Evolutionary conservation across 2,113 vertebrate species (phyloP), one percentile per base, ranked within the genome.

Genomic region (Otolemur garnettii): DNA sequence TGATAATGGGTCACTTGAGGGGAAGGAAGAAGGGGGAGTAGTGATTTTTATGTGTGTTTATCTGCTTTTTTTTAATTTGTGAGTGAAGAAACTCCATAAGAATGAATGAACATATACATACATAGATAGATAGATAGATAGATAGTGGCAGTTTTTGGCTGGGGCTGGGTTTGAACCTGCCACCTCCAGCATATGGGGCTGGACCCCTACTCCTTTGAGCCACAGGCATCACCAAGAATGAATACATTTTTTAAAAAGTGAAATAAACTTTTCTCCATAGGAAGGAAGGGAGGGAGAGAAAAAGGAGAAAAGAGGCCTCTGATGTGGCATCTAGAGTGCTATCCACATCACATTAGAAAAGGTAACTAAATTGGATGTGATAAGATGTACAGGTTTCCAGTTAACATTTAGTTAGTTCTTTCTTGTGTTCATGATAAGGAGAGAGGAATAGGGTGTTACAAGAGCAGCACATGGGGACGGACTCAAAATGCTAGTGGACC

Each of bases 1-100:
- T 71, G 14, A 8, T 85, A 92, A 96, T 50, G 30, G 68, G 62
- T 90, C 88, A 86, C 79, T 93, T 96, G 64, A 96, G 69, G 18
- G 33, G 24, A 74, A 90, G 3, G 21, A 92, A 50, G 14, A 87
- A 75, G 57, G 26, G 26, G 87, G 13, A 87, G 2, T 13, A 53
- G 21, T 17, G n/a, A 78, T 30, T 57, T 55, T 79, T 81, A 15
- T 60, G 28, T 42, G 13, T 26, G 7, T 64, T 72, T 85, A 11
- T 1, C 45, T 53, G 18, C 9, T 79, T 94, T 18, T 18, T 10
- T 85, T 71, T 87, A 86, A 22, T 55, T 55, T 60, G 15, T 83
- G 33, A 69, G 7, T 7, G 35, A 35, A 92, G 14, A 90, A 69
- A 71, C 1, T 4, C 7, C 1, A 5, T 24, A 68, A 72, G 5